phyloP scores from a whole-genome alignment of 2,797 vertebrate species.

The Pogonophryne albipinna region DNA sequence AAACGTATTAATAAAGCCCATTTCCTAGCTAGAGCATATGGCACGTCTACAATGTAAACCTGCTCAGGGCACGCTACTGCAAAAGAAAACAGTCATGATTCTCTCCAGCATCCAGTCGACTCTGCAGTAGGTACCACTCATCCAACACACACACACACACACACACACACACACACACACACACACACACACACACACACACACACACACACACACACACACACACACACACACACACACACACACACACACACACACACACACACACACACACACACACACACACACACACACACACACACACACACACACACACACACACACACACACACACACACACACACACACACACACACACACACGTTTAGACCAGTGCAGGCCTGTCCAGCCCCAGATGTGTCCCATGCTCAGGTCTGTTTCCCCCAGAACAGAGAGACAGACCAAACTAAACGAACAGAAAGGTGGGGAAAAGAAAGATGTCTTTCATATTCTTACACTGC shows the following conservation, averaged over 20 bases:
- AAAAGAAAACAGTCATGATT: conserved; percentile 78
- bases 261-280: conserved; percentile 33
- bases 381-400: conserved; percentile 62
- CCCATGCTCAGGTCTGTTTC: conserved; percentile 48
- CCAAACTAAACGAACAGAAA: conserved; percentile 56
- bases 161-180: conserved; percentile 16
- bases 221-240: conserved; percentile 29
- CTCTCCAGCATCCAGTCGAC: conserved; percentile 62
- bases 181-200: conserved; percentile 2
- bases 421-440: conserved; percentile 37
- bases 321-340: conserved; percentile 37
- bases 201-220: conserved; percentile 34
- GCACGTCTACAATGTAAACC: conserved; percentile 77
- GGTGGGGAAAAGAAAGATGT: conserved; percentile 53
- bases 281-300: conserved; percentile 12
- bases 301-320: conserved; percentile 12
- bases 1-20: conserved; percentile 79
- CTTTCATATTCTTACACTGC: conserved; percentile 37
- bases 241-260: conserved; percentile 27
- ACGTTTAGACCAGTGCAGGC: conserved; percentile 16
- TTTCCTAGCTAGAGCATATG: conserved; percentile 75
- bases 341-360: conserved; percentile 32
- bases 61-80: conserved; percentile 69
- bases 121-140: conserved; percentile 24
- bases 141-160: conserved; percentile 35